Percentiles rank a stretch among this genome's conserved stretches.
Conservation (phyloP, 2,888 invertebrate species). For the Lypha dubia region DNA sequence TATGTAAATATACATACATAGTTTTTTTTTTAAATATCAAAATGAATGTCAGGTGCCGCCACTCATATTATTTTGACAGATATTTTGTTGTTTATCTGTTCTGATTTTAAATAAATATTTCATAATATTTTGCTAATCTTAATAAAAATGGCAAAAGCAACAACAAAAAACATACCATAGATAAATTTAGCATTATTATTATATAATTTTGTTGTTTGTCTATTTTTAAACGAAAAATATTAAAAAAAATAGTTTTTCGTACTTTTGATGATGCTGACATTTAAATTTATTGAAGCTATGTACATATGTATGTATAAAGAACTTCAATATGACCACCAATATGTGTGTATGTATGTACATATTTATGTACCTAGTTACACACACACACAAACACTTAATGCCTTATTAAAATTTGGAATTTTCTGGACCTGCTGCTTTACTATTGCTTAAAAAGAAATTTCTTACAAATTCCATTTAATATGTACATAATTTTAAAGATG, state of each 20-base stretch:
- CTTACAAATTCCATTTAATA: too few species aligned
- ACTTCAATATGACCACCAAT: neutral
- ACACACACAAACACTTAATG: neutral
- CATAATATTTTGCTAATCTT: constrained; percentile 57
- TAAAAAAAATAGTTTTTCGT: neutral
- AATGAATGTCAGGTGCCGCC: constrained; percentile 69
- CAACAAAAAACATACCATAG: neutral
- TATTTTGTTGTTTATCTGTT: constrained; percentile 40
- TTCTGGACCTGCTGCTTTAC: neutral
- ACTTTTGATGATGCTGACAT: neutral
- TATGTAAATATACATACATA: neutral
- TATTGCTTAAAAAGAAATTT: neutral
- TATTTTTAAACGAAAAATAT: constrained; percentile 15
- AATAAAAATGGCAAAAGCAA: constrained; percentile 39
- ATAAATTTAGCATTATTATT: constrained; percentile 66
- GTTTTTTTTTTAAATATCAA: constrained; percentile 17
- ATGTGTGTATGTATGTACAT: neutral
- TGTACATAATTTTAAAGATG: too few species aligned
- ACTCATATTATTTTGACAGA: constrained; percentile 67
- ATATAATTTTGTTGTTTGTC: constrained; percentile 52
- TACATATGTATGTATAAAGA: too few species aligned
- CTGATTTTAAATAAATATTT: constrained; percentile 63
- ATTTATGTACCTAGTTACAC: neutral
- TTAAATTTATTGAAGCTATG: constrained; percentile 5
- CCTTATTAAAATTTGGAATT: neutral